Evolutionary conservation across 2,888 invertebrate species (phyloP).

Genomic region (Drosophila barbarae): DNA sequence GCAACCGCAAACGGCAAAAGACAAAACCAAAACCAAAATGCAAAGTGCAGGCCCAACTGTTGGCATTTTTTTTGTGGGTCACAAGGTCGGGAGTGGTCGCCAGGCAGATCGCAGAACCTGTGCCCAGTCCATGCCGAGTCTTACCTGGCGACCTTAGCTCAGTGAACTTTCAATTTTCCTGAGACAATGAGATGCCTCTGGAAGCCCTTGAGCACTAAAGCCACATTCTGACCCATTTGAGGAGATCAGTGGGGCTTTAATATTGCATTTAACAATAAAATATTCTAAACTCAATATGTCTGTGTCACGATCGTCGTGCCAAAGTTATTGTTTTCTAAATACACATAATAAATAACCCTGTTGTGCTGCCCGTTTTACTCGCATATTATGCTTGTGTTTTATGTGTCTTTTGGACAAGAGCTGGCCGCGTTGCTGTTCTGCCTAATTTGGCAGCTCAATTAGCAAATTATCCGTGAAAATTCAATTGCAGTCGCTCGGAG

Average conservation of each 20-base stretch:
- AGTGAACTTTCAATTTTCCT: slow-evolving; percentile 49
- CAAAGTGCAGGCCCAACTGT: slow-evolving; percentile 37
- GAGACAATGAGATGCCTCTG: background rate
- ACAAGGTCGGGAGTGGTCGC: slow-evolving; percentile 46
- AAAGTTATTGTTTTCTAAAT: background rate
- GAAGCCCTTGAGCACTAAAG: slow-evolving; percentile 11
- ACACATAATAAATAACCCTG: background rate
- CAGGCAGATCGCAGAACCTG: slow-evolving; percentile 45
- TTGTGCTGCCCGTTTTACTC: background rate
- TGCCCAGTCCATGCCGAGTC: slow-evolving; percentile 34
- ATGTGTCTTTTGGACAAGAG: background rate
- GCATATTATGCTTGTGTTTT: background rate
- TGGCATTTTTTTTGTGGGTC: slow-evolving; percentile 59
- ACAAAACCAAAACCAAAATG: slow-evolving; percentile 24
- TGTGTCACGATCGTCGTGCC: too few relatives aligned
- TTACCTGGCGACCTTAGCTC: slow-evolving; percentile 48
- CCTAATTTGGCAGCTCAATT: slow-evolving; percentile 25
- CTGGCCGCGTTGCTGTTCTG: slow-evolving; percentile 14
- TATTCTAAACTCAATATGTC: background rate
- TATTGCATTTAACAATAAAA: background rate
- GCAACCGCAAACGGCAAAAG: slow-evolving; percentile 21
- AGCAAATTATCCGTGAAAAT: slow-evolving; percentile 39
- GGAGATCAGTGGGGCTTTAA: background rate
- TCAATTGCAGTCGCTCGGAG: slow-evolving; percentile 32
- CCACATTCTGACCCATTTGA: slow-evolving; percentile 4